Percentiles rank a stretch among this genome's conserved stretches.
Evolutionary conservation across 2,888 invertebrate genomes (phyloP).

Genomic region (Cryptus viduatorius): DNA sequence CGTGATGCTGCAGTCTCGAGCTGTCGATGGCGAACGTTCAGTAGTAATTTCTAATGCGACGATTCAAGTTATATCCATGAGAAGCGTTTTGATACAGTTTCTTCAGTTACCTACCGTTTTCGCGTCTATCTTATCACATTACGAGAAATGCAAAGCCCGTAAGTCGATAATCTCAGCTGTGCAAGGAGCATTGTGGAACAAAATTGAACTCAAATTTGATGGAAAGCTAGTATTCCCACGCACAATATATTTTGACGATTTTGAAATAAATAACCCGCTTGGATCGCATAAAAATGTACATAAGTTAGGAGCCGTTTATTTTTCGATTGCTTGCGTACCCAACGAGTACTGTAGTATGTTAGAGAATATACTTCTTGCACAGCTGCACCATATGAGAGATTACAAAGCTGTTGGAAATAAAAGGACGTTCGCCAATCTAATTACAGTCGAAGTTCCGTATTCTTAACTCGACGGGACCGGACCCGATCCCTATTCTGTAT

Average conservation of each 20-base stretch:
- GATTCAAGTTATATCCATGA: conserved; percentile 55
- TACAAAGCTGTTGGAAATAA: conserved; percentile 48
- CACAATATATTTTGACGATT: conserved; percentile 52
- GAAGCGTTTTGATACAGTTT: conserved; percentile 62
- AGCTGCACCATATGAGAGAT: conserved; percentile 56
- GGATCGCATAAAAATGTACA: conserved; percentile 50
- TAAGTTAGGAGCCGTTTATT: conserved; percentile 66
- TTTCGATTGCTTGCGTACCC: conserved; percentile 52
- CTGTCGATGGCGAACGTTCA: conserved; percentile 18
- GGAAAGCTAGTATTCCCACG: conserved; percentile 58
- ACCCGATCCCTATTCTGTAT: too few relatives aligned
- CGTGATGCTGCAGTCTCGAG: conserved; percentile 35
- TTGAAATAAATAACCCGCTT: conserved; percentile 42
- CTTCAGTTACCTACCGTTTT: conserved; percentile 66
- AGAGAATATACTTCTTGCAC: conserved; percentile 63
- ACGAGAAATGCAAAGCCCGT: conserved; percentile 28
- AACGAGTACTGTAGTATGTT: conserved; percentile 59
- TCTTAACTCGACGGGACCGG: too few relatives aligned
- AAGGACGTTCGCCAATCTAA: conserved; percentile 39
- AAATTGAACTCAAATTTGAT: conserved; percentile 41
- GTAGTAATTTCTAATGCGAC: conserved; percentile 14
- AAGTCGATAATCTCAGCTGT: conserved; percentile 38
- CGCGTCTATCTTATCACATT: conserved; percentile 34
- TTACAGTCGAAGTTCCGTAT: too few relatives aligned
- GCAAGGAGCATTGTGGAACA: conserved; percentile 57